Conservation (phyloP, 2,888 invertebrate species). For the Pammene aurita region DNA sequence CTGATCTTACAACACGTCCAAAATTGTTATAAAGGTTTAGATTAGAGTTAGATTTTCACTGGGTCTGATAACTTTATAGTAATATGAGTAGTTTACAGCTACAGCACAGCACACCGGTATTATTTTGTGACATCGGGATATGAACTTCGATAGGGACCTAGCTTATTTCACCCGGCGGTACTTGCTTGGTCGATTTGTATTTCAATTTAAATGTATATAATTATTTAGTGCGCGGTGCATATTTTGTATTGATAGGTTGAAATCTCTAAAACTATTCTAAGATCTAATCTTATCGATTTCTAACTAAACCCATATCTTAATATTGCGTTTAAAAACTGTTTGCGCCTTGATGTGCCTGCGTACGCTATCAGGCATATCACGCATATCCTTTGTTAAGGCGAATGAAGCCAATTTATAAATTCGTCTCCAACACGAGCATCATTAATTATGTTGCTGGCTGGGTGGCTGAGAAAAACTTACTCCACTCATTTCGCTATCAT, state of each 20-base stretch:
- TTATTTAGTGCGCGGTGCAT: not conserved
- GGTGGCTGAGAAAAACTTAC: slow-evolving; percentile 83
- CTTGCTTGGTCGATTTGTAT: not conserved
- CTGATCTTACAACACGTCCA: no score
- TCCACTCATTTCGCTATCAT: slow-evolving; percentile 82
- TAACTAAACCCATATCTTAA: not conserved
- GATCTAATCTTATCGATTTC: not conserved
- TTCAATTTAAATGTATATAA: not conserved
- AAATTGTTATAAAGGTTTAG: no score
- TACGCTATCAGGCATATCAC: slow-evolving; percentile 68
- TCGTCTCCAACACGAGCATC: slow-evolving; percentile 80
- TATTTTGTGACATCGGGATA: no score
- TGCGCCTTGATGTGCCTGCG: slow-evolving; percentile 47
- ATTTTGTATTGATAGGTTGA: not conserved
- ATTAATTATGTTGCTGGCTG: slow-evolving; percentile 84
- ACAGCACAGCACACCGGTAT: no score
- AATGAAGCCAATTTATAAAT: slow-evolving; percentile 82
- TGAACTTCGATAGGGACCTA: no score
- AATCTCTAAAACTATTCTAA: not conserved
- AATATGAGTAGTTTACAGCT: no score
- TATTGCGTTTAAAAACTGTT: not conserved
- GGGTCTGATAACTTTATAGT: no score
- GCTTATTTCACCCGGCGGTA: no score
- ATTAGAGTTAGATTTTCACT: no score
- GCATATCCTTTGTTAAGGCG: slow-evolving; percentile 76